Evolutionary conservation across 2,113 vertebrate genomes (phyloP), one percentile per base, ranked within the genome.

Genomic region (Craseonycteris thonglongyai): DNA sequence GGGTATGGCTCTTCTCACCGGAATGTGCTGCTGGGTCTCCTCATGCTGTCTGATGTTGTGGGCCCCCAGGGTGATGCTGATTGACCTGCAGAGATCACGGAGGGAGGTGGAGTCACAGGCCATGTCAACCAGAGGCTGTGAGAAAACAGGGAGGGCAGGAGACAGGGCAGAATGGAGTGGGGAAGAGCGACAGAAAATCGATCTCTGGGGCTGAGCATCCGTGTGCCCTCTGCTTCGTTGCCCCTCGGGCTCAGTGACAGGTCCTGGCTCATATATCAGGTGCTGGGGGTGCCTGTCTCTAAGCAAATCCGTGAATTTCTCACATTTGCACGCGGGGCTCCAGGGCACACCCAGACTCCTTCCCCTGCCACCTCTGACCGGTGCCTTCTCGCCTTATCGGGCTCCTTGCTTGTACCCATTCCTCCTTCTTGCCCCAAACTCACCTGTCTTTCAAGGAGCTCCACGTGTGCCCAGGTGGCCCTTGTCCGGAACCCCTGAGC

Each of bases 21-120:
- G 0, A 22, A 97, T 80, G 26, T 11, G 0, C 56, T 97, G 95
- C 80, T 89, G 79, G 6, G 83, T 96, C 8, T 0, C 21, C 58
- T 88, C 61, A 0, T 5, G 0, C n/a, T 19, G 0, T 1, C 0
- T 0, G 9, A 65, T 9, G 16, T 94, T 35, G 0, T 51, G 61
- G 47, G 94, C 95, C 2, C 96, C 96, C 65, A 97, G 76, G 21
- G n/a, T 96, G 59, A 97, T 40, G 0, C 2, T 94, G 0, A 96
- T 95, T 12, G 7, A 5, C 0, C 96, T 97, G 26, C 49, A 42
- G 22, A 87, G 7, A 51, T 22, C 5, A 86, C n/a, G 93, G n/a
- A 22, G 38, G 13, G 24, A 22, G 3, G 0, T 19, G 4, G 11
- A 68, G 3, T 2, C 42, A 61, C 7, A 47, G 45, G 28, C 14